Evolutionary conservation across 2,888 invertebrate species (phyloP), one percentile per base, ranked within the genome.

Genomic region (Apodemia zela): DNA sequence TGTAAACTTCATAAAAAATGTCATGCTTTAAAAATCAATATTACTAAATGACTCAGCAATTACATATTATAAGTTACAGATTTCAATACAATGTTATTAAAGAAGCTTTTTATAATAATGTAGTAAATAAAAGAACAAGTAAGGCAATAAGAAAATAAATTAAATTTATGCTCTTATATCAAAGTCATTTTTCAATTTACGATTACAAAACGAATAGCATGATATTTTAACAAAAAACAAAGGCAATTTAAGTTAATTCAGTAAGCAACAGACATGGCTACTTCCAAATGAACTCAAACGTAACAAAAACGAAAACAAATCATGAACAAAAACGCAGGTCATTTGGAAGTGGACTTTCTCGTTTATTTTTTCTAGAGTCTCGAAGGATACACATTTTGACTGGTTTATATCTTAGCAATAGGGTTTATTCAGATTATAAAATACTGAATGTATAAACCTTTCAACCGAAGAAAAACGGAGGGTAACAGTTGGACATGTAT

Each of bases 201-300:
- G 72, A 79, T 70, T 74, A 79, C 77, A 79, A 79, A 81, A 80
- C 72, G 72, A 84, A 77, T 73, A 81, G 76, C 77, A 80, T 80
- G 29, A 80, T 82, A 78, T 79, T 77, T 73, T 79, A 68, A 78
- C 75, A 85, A 84, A 84, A 87, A 86, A 73, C 73, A 72, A 82
- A 82, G 80, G 82, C 84, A 89, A 88, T 89, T 89, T 86, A 82
- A 89, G 87, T 87, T 89, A 89, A 91, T 90, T 88, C 87, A 84
- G 90, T 90, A 87, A 89, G 87, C 87, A 88, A 81, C 83, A 82
- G 87, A 85, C 88, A 82, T 85, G 84, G 90, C 89, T 88, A 87
- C 91, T 89, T 87, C 88, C 81, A 91, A 91, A 90, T 91, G 90
- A 91, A 89, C 89, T 88, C 89, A 86, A 89, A 88, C 81, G 85